These are phyloP conservation scores for Petrolisthes manimaculis DNA, from an alignment of 2,888 invertebrate species.

Conservation along the genomic window DNA sequence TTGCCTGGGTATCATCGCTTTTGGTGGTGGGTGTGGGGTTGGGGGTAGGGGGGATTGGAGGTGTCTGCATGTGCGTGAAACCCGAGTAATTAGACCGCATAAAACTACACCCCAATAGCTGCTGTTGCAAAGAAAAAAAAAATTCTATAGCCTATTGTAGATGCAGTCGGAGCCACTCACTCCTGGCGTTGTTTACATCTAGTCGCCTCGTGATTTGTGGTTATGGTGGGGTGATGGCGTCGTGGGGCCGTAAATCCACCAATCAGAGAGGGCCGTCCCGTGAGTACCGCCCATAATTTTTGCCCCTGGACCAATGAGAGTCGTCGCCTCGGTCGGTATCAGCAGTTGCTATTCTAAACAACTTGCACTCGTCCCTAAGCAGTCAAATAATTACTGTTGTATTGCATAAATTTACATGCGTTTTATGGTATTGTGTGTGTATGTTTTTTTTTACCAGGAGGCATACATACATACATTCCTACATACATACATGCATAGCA, in stretches of 20 bases:
- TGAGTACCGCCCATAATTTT: conserved; percentile 60
- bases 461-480: background rate
- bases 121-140: conserved; percentile 3
- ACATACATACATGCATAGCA: background rate
- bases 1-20: background rate
- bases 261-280: conserved; percentile 44
- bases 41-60: background rate
- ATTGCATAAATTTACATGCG: background rate
- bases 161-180: conserved; percentile 12
- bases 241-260: conserved; percentile 56
- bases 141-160: background rate
- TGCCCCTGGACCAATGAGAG: conserved; percentile 47
- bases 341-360: conserved; percentile 29
- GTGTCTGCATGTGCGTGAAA: background rate
- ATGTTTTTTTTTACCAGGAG: background rate
- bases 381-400: background rate
- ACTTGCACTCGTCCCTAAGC: background rate
- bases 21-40: background rate
- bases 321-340: conserved; percentile 3
- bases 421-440: background rate
- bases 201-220: conserved; percentile 57
- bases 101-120: background rate
- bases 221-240: conserved; percentile 55
- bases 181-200: conserved; percentile 49
- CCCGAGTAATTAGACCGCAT: background rate